These are phyloP conservation scores for Ancistrus triradiatus DNA, from an alignment of 2,113 vertebrate genomes.

Conservation along the genomic window DNA sequence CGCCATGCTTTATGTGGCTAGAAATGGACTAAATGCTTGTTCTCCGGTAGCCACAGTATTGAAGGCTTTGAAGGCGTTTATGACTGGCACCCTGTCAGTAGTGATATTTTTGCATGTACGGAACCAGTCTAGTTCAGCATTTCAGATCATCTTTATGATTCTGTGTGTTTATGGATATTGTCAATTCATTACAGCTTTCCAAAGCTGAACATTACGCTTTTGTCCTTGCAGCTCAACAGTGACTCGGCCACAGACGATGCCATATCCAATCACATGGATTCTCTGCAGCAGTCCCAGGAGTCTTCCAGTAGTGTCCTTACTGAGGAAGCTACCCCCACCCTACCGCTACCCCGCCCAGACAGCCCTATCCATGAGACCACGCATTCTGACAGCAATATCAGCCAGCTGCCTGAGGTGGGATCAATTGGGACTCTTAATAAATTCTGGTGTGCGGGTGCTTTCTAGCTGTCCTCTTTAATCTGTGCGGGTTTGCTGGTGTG, in stretches of 20 bases:
- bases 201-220: not conserved
- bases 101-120: constrained; percentile 27
- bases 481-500: constrained; percentile 42
- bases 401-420: constrained; percentile 99
- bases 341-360: constrained; percentile 73
- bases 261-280: constrained; percentile 81
- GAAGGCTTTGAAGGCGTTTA: not conserved
- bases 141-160: not conserved
- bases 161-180: not conserved
- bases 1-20: constrained; percentile 1
- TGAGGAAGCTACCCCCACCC: constrained; percentile 76
- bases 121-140: not conserved
- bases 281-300: constrained; percentile 85
- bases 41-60: not conserved
- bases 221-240: constrained; percentile 75
- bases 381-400: constrained; percentile 90
- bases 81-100: not conserved
- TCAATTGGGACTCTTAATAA: constrained; percentile 69
- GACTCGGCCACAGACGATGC: constrained; percentile 82
- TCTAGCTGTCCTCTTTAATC: constrained; percentile 69
- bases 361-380: constrained; percentile 84
- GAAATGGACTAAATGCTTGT: not conserved
- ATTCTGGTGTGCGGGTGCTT: constrained; percentile 86
- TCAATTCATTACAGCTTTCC: not conserved
- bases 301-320: constrained; percentile 80